Conservation (phyloP, 2,888 invertebrate species). For the Drosophila longiperda region DNA sequence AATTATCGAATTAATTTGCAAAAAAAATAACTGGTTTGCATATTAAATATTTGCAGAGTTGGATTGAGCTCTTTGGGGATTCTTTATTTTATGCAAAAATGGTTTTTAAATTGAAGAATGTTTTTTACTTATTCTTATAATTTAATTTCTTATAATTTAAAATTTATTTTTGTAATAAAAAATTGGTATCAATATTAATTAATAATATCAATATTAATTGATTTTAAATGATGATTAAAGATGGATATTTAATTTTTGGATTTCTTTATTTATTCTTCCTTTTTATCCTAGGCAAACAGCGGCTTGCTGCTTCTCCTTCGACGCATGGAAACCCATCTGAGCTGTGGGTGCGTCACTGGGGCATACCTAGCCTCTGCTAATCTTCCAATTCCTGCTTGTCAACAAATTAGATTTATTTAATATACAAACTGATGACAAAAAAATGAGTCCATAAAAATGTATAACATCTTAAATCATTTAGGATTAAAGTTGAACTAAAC, state of each 20-base stretch:
- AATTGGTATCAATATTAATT: no score
- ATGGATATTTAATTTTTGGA: no score
- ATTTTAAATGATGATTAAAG: no score
- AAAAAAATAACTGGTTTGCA: background rate
- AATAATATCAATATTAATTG: no score
- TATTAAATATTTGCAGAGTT: no score
- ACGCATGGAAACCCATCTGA: slow-evolving; percentile 86
- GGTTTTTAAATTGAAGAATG: no score
- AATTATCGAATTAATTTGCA: slow-evolving; percentile 4
- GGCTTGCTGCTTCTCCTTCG: slow-evolving; percentile 55
- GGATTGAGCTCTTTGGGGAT: background rate
- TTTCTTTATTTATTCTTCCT: no score
- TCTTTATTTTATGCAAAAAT: background rate
- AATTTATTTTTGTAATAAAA: no score
- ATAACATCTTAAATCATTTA: no score
- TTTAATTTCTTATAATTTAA: no score
- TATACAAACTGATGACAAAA: background rate
- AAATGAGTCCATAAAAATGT: no score
- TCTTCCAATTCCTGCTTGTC: slow-evolving; percentile 79
- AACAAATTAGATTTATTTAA: background rate
- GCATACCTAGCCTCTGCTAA: slow-evolving; percentile 85
- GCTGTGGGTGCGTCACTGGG: slow-evolving; percentile 66
- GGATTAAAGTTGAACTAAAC: background rate
- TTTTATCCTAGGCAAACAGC: slow-evolving; percentile 69
- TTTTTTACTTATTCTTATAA: no score